phyloP scores from a whole-genome alignment of 2,113 vertebrate genomes.

The Phrynosoma blainvillii region DNA sequence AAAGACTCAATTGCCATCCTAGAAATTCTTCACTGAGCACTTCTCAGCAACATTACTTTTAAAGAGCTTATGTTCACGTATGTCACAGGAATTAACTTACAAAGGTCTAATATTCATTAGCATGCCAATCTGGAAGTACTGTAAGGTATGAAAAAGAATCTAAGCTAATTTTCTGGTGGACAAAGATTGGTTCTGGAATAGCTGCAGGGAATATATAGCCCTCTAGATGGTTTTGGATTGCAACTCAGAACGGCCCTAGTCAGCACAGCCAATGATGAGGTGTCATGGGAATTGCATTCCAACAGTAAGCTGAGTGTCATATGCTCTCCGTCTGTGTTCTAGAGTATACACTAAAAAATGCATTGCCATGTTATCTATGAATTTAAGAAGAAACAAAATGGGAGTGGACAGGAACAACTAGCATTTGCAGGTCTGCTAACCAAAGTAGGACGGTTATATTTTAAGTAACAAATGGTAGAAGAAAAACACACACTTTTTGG shows the following conservation, averaged over 20 bases:
- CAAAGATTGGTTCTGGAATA: constrained; percentile 23
- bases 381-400: constrained; percentile 2
- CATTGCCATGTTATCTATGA: neutral
- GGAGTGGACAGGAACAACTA: neutral
- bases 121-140: constrained; percentile 22
- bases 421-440: constrained; percentile 10
- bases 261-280: neutral
- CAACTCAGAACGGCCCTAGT: neutral
- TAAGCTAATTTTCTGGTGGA: constrained; percentile 28
- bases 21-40: constrained; percentile 17
- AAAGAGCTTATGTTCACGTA: neutral
- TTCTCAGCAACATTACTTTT: neutral
- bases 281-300: neutral
- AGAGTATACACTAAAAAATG: neutral
- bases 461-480: constrained; percentile 32
- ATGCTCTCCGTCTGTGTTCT: neutral
- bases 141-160: constrained; percentile 15
- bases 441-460: neutral
- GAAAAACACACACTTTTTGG: constrained; percentile 41
- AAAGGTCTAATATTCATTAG: constrained; percentile 34
- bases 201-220: neutral
- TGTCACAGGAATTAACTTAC: constrained; percentile 15
- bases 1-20: constrained; percentile 26
- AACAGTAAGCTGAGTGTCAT: neutral
- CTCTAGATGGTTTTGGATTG: neutral